Evolutionary conservation across 2,113 vertebrate species (phyloP), one percentile per base, ranked within the genome.

Genomic region (Sander lucioperca): DNA sequence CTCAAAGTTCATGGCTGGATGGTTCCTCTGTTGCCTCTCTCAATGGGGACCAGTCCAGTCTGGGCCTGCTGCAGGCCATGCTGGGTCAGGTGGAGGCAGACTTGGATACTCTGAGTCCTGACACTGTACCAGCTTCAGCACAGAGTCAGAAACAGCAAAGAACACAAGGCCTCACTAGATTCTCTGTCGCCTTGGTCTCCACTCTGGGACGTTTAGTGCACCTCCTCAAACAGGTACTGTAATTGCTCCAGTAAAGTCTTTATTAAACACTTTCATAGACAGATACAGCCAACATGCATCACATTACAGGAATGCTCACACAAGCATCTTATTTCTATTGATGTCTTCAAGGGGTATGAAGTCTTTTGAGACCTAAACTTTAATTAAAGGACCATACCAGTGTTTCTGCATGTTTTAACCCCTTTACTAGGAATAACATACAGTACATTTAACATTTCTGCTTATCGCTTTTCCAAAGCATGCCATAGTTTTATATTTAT

Each of bases 111-210:
- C 94, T 97, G n/a, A 96, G 96, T 67, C 91, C 33, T 88, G 58
- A 70, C 33, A 39, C 12, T 43, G 67, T 82, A 2, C 87, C 94
- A 33, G 72, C 12, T 48, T 89, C 75, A 56, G 61, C 50, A 48
- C 62, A 68, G 89, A 85, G 87, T 45, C 86, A 67, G 8, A 62
- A 74, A 1, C 56, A 39, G 4, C 91, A 88, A 71, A 90, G 64
- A 1, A 80, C 82, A 9, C 96, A 94, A 30, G 94, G 97, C 0
- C 93, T 99, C 6, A 94, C 96, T 0, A 97, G 97, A 27, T 99
- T 99, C 82, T 99, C 97, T 0, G 85, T 96, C 16, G 96, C 96
- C 0, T 90, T 99, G 80, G 96, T 99, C 67, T 96, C 95, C 0
- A 93, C 92, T 3, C 89, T 99, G 7, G 96, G 95, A 51, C 96